Evolutionary conservation across 2,113 vertebrate species (phyloP).

Genomic region (Ictalurus furcatus): DNA sequence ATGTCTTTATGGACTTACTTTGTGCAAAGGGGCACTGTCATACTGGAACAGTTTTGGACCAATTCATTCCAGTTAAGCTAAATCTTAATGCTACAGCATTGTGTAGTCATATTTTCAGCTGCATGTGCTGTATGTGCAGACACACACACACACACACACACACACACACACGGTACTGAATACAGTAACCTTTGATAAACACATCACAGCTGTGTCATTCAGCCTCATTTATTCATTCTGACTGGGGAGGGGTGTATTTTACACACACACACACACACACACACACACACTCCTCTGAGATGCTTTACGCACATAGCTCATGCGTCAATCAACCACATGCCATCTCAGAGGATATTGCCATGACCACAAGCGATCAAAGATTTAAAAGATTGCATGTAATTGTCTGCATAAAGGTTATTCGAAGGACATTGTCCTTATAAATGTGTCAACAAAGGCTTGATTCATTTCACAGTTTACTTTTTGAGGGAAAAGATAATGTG

Average conservation of each 20-base stretch:
- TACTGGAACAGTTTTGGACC: too few species aligned
- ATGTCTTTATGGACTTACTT: too few species aligned
- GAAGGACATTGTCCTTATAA: background rate
- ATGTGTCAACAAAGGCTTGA: background rate
- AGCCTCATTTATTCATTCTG: slow-evolving; percentile 46
- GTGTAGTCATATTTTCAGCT: slow-evolving; percentile 9
- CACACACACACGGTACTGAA: slow-evolving; percentile 31
- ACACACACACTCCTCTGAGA: slow-evolving; percentile 3
- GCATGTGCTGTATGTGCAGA: background rate
- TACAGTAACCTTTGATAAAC: slow-evolving; percentile 42
- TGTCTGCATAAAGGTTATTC: background rate
- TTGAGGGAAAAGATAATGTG: background rate
- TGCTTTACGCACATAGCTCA: slow-evolving; percentile 6
- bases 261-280: slow-evolving; percentile 16
- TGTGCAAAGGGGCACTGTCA: too few species aligned
- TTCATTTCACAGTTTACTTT: background rate
- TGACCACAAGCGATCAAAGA: background rate
- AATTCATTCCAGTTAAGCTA: background rate
- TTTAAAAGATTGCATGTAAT: background rate
- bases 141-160: slow-evolving; percentile 19
- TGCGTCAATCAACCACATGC: slow-evolving; percentile 25
- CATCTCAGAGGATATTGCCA: slow-evolving; percentile 17
- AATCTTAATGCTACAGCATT: background rate
- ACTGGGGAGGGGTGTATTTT: slow-evolving; percentile 1
- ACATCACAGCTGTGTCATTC: slow-evolving; percentile 43